Evolutionary conservation across 2,797 vertebrate genomes (phyloP), one percentile per base, ranked within the genome.

Genomic region (Lutjanus argentimaculatus): DNA sequence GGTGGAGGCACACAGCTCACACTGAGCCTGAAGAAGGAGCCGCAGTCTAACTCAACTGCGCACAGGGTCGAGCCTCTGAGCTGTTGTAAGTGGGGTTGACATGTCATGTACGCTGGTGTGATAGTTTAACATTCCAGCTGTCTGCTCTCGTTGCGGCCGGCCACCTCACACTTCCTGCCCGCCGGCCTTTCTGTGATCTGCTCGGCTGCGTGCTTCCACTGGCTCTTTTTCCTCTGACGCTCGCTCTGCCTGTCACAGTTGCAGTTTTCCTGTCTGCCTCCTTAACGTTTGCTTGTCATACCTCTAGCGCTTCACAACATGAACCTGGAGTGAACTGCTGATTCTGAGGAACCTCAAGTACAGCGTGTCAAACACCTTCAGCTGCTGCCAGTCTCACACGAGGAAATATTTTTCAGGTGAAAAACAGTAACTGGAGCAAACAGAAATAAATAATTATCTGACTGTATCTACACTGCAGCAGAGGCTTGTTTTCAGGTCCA

Each of bases 111-210:
- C 72, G 69, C 88, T 79, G 84, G 74, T 83, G 80, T 83, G 88
- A 89, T 64, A 25, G 72, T 83, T 81, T 48, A 71, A 79, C 88
- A 63, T 83, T 80, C 73, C 77, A 85, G 88, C 92, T 92, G 92
- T 90, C 89, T 72, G 77, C 81, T 89, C 86, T 55, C 8, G 70
- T 84, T 61, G 77, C 73, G 21, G 83, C 66, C 77, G 46, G 76
- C 77, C 89, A 59, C 75, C 85, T 92, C 87, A 84, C 59, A 1
- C 81, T 56, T 67, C 73, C 75, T 46, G 87, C 83, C 88, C 8
- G 80, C 72, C 79, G 69, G 88, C 78, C 64, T 57, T 21, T 43
- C 85, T 62, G 75, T 1, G 71, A 83, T 82, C 56, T 25, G 79
- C 84, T 80, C 22, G 4, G 66, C 82, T 82, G 82, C 51, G 46